Percentiles rank a stretch among this genome's conserved stretches.
phyloP scores from a whole-genome alignment of 2,797 vertebrate species.

The Enteromius trimaculatus region DNA sequence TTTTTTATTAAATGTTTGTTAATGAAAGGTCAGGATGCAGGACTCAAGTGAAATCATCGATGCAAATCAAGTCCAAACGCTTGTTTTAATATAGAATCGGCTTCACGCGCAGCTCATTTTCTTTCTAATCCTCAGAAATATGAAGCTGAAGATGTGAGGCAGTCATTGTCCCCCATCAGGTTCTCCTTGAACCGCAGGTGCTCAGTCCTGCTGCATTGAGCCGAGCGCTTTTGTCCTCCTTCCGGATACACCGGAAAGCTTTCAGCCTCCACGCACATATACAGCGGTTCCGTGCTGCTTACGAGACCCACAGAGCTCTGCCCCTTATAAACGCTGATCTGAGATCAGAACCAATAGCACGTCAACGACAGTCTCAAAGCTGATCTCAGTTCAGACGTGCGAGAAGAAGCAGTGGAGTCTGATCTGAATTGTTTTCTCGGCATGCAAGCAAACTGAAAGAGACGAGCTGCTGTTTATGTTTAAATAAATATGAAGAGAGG shows the following conservation, averaged over 20 bases:
- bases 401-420: constrained; percentile 64
- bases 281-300: constrained; percentile 54
- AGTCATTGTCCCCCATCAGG: neutral
- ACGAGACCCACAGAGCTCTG: neutral
- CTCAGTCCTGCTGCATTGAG: constrained; percentile 9
- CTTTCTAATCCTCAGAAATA: neutral
- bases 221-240: constrained; percentile 33
- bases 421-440: constrained; percentile 67
- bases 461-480: constrained; percentile 56
- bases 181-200: constrained; percentile 10
- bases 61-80: neutral
- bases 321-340: neutral
- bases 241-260: constrained; percentile 69
- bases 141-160: neutral
- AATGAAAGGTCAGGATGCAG: neutral
- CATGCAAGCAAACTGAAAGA: constrained; percentile 51
- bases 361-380: neutral
- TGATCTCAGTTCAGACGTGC: constrained; percentile 31
- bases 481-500: constrained; percentile 41
- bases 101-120: neutral
- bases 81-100: neutral
- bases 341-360: neutral
- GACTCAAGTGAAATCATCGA: neutral
- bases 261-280: constrained; percentile 61
- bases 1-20: too few relatives aligned